Base-by-base conservation (phyloP, 2,113 vertebrate genomes). In the Stictonetta naevosa region DNA sequence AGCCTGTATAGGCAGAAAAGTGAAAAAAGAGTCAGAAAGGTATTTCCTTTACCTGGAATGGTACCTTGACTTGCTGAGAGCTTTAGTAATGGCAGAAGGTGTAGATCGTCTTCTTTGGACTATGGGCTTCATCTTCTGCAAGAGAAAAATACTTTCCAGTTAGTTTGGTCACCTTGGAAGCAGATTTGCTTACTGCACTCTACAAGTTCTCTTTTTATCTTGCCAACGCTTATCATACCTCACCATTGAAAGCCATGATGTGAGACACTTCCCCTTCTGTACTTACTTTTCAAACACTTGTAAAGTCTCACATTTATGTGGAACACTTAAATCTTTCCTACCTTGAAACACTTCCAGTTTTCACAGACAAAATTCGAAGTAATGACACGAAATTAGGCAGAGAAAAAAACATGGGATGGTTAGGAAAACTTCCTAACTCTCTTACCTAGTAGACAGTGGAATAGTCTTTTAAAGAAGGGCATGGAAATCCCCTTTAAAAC, bases 121-220 rank as follows among this genome's bases (percentile, higher is more conserved):
- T 0, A 97, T 88, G 44, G 98, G 97, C 94, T 97, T 98, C 98
- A 98, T 98, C 79, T 97, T 98, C 98, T 98, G 95, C 44, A 87
- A 90, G 83, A 93, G 76, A 95, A 84, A 91, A 95, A 64, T 31
- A 59, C 29, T 74, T 29, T 22, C 10, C 34, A 8, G 53, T 92
- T 56, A 95, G 79, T 29, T 23, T 86, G 56, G 46, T 20, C 34
- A 38, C 46, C 56, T 23, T 40, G 83, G 64, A 71, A 81, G 31
- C 64, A 56, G 40, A 83, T 28, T 25, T 62, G 62, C 60, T 77
- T 34, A 33, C 3, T 55, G 50, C n/a, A 59, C 68, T 80, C 58
- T 5, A 12, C 14, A 33, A 69, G 44, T 52, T 31, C 28, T 25
- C 26, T 56, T 69, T 75, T 82, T 46, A 38, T 46, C 74, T 44